Conservation (phyloP, 2,113 vertebrate species). For the Athene noctua region DNA sequence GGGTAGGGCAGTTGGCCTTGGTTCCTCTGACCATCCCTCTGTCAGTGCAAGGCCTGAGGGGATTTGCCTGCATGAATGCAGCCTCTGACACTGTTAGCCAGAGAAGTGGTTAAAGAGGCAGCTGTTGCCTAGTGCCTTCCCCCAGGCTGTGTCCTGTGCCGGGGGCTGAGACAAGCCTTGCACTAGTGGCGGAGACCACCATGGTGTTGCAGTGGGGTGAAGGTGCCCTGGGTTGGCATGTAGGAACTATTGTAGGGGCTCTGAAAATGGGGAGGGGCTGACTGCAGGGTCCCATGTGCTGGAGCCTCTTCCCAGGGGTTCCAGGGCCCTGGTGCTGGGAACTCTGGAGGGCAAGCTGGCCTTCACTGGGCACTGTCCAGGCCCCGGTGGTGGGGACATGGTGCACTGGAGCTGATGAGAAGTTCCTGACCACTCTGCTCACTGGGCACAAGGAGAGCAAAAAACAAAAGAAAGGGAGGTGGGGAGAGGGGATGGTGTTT, state of each 20-base stretch:
- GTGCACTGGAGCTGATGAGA: background rate
- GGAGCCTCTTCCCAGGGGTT: background rate
- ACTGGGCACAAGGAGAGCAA: fast-evolving
- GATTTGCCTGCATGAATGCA: background rate
- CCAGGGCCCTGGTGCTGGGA: background rate
- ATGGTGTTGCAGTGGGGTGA: background rate
- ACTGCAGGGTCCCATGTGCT: fast-evolving
- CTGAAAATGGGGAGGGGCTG: background rate
- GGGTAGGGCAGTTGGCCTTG: background rate
- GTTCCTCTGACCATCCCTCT: background rate
- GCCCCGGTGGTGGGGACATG: fast-evolving
- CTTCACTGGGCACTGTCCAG: background rate
- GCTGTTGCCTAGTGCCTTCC: background rate
- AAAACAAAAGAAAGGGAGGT: background rate
- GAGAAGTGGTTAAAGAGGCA: fast-evolving
- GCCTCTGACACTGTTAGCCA: background rate
- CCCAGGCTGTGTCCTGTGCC: background rate
- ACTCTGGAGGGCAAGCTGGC: background rate
- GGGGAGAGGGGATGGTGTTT: background rate
- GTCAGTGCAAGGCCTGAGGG: background rate
- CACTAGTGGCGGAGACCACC: background rate
- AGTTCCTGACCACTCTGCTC: background rate
- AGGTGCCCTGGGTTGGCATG: background rate
- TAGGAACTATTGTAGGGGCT: background rate
- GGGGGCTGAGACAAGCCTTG: background rate